Evolutionary conservation across 2,888 invertebrate genomes (phyloP).

Genomic region (Amblyjoppa proteus): DNA sequence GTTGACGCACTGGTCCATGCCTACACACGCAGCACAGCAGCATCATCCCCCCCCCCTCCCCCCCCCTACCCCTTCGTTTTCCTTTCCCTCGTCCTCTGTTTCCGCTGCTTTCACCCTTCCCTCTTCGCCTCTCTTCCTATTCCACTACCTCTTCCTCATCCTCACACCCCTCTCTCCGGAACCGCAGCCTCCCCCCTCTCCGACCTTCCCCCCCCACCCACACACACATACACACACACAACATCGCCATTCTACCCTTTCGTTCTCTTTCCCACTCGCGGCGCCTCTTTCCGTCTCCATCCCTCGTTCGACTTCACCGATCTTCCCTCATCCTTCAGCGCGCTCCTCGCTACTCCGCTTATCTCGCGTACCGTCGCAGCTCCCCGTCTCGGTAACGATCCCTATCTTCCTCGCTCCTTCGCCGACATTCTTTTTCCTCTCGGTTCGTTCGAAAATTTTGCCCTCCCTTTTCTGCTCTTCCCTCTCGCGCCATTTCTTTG

Average conservation of each 20-base stretch:
- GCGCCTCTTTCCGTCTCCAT: slow-evolving; percentile 66
- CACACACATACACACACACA: slow-evolving; percentile 73
- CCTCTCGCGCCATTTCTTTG: not conserved
- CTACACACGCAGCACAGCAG: slow-evolving; percentile 83
- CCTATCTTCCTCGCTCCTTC: slow-evolving; percentile 53
- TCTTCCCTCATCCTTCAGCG: slow-evolving; percentile 62
- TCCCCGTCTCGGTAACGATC: slow-evolving; percentile 68
- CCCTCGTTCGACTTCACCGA: slow-evolving; percentile 67
- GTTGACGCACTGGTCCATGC: slow-evolving; percentile 86
- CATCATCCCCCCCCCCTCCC: slow-evolving; percentile 81
- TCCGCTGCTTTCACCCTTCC: slow-evolving; percentile 70
- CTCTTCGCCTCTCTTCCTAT: slow-evolving; percentile 73
- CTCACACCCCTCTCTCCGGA: slow-evolving; percentile 63
- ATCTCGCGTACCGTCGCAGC: slow-evolving; percentile 54
- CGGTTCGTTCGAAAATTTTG: no score
- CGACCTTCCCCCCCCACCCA: slow-evolving; percentile 58
- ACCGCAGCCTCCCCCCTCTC: slow-evolving; percentile 40
- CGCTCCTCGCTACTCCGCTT: not conserved
- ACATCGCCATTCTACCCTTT: slow-evolving; percentile 73
- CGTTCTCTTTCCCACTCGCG: slow-evolving; percentile 72
- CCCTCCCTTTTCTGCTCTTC: no score
- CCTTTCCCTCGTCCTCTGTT: slow-evolving; percentile 77
- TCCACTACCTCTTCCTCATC: slow-evolving; percentile 70
- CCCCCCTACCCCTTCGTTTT: slow-evolving; percentile 70
- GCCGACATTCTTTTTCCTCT: not conserved